phyloP scores from a whole-genome alignment of 2,888 invertebrate species.

The Polydrusus cervinus region DNA sequence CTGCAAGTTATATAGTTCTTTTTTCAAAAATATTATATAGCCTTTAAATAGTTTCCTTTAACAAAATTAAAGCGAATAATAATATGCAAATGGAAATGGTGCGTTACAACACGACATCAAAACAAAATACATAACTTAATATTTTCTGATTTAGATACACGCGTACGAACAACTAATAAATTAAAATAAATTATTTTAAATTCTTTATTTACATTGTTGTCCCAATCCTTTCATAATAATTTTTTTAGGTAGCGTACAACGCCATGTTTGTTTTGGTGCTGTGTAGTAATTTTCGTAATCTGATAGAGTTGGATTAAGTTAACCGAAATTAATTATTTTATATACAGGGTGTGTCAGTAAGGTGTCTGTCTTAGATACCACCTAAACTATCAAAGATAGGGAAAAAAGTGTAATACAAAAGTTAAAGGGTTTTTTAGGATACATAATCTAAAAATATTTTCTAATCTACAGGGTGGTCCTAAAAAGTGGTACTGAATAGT shows the following conservation, averaged over 20 bases:
- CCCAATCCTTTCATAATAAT: constrained; percentile 24
- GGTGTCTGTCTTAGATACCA: no score
- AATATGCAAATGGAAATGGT: background rate
- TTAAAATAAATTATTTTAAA: constrained; percentile 40
- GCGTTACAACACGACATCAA: constrained; percentile 16
- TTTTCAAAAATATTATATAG: no score
- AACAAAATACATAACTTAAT: background rate
- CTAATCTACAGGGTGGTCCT: no score
- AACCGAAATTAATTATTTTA: background rate
- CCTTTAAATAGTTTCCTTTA: background rate
- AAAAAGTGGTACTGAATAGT: no score
- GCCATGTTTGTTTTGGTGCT: constrained; percentile 40
- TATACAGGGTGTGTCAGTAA: no score
- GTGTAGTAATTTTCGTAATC: constrained; percentile 23
- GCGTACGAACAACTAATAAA: constrained; percentile 21
- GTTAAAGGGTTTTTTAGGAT: no score
- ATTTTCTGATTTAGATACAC: background rate
- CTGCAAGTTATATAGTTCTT: no score
- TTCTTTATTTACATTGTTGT: constrained; percentile 29
- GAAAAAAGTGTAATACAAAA: no score
- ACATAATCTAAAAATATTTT: no score
- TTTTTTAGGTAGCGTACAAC: constrained; percentile 27
- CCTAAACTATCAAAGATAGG: no score
- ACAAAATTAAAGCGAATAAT: constrained; percentile 9
- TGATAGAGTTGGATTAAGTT: background rate